These are phyloP conservation scores for Malaclemys terrapin DNA, from an alignment of 2,113 vertebrate genomes.

Conservation along the genomic window DNA sequence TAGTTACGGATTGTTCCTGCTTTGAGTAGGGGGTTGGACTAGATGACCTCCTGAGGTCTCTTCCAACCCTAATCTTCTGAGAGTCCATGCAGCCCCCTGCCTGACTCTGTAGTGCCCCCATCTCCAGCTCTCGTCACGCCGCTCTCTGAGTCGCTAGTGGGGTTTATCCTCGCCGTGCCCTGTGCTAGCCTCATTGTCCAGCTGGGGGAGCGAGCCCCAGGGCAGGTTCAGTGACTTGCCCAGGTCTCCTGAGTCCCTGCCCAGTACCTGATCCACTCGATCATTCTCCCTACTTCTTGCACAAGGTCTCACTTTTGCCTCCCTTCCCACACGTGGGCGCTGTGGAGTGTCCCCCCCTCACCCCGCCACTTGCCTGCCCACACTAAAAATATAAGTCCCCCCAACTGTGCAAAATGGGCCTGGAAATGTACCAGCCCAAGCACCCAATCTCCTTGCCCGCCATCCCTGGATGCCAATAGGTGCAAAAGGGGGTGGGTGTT, in stretches of 20 bases:
- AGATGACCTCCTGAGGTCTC: no score
- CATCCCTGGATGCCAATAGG: neutral
- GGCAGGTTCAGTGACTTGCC: neutral
- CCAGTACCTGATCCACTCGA: no score
- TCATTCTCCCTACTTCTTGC: no score
- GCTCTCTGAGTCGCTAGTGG: no score
- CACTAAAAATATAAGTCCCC: accelerated
- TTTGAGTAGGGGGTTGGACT: no score
- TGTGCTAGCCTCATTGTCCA: neutral
- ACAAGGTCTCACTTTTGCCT: neutral
- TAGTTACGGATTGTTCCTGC: no score
- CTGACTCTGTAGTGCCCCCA: neutral
- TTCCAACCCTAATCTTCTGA: no score
- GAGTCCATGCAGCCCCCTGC: neutral
- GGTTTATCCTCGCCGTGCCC: neutral
- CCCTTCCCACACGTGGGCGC: neutral
- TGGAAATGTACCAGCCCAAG: neutral
- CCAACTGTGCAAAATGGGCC: neutral
- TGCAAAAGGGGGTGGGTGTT: neutral
- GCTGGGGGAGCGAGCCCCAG: constrained; percentile 51
- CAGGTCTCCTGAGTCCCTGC: neutral
- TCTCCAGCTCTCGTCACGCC: neutral
- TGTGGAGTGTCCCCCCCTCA: no score
- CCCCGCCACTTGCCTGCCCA: neutral
- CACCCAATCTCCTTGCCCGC: neutral